phyloP scores from a whole-genome alignment of 1,140 invertebrate species.

The Megalopta genalis region DNA sequence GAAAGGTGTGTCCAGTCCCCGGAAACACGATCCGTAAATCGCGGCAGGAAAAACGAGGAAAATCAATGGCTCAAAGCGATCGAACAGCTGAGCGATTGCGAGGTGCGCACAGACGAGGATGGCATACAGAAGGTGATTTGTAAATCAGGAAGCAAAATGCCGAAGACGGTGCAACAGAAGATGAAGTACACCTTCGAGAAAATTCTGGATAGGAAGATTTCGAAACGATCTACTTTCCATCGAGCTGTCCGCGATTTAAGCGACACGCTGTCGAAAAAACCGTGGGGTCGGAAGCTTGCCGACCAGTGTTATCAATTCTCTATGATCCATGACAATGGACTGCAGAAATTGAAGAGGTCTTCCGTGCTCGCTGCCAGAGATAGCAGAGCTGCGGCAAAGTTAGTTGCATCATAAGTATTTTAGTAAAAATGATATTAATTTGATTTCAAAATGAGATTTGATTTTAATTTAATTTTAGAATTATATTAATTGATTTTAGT shows the following conservation, averaged over 20 bases:
- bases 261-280: conserved; percentile 27
- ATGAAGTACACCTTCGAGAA: conserved; percentile 41
- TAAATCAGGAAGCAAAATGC: not conserved
- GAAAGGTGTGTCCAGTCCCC: too few relatives aligned
- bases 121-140: conserved; percentile 7
- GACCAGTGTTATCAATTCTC: conserved; percentile 33
- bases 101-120: not conserved
- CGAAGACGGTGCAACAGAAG: not conserved
- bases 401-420: not conserved
- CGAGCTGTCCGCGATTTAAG: conserved; percentile 40
- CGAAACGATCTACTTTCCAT: conserved; percentile 27
- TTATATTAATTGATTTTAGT: too few relatives aligned
- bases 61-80: conserved; percentile 45
- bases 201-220: conserved; percentile 20
- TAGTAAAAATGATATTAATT: too few relatives aligned
- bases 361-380: not conserved
- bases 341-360: conserved; percentile 10
- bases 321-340: conserved; percentile 34
- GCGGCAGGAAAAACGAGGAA: not conserved
- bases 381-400: conserved; percentile 13
- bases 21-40: not conserved
- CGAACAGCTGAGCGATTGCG: conserved; percentile 48
- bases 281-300: conserved; percentile 31
- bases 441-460: too few relatives aligned
- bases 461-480: too few relatives aligned